phyloP scores from a whole-genome alignment of 2,113 vertebrate genomes.

The Lasiurus borealis region DNA sequence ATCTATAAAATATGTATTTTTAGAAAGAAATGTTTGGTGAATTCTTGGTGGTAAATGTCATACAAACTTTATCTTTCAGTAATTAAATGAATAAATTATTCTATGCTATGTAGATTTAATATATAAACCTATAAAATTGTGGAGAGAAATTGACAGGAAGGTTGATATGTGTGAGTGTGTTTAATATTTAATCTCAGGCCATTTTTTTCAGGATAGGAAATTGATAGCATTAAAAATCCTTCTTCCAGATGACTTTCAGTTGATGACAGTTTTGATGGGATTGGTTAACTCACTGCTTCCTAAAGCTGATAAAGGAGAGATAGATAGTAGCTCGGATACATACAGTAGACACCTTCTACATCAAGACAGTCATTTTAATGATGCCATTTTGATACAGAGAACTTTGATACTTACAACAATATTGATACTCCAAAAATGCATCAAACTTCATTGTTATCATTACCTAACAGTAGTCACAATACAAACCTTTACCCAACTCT shows the following conservation, averaged over 20 bases:
- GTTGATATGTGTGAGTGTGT: background rate
- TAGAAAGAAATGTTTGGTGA: background rate
- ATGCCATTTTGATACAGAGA: background rate
- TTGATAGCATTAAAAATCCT: background rate
- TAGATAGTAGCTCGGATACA: background rate
- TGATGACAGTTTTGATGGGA: background rate
- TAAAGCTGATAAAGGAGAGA: background rate
- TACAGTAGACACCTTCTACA: background rate
- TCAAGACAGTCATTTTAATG: background rate
- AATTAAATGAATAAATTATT: slow-evolving; percentile 54
- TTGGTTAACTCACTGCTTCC: background rate
- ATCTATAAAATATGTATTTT: background rate
- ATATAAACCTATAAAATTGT: background rate
- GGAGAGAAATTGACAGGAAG: background rate
- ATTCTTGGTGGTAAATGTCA: background rate
- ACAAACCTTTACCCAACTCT: background rate
- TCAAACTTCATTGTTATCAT: background rate
- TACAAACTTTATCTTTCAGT: background rate
- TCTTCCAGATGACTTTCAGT: background rate
- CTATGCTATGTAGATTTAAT: background rate
- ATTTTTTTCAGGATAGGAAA: background rate
- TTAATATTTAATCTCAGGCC: background rate
- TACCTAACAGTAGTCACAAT: background rate
- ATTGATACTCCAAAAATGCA: background rate
- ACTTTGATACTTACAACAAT: background rate